phyloP scores from a whole-genome alignment of 64 coral and sea anemone genomes.

The Montipora efflorescens region DNA sequence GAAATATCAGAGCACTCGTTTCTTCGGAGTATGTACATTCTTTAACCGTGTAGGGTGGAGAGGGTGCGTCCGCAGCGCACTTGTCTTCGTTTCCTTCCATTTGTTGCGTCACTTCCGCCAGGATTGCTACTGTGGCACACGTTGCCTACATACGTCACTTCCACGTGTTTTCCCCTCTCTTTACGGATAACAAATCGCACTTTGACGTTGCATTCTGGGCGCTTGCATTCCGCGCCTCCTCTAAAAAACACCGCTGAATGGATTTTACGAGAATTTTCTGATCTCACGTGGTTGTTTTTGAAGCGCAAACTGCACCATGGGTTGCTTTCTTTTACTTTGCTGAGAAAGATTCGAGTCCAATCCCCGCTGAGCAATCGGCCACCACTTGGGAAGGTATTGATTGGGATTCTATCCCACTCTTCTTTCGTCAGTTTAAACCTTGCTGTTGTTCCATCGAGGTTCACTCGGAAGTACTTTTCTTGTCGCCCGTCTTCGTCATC shows the following conservation, averaged over 20 bases:
- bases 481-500: slow-evolving; percentile 23
- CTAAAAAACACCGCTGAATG: slow-evolving; percentile 55
- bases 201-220: slow-evolving; percentile 46
- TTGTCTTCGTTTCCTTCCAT: neutral
- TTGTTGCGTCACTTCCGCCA: neutral
- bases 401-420: slow-evolving; percentile 45
- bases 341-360: slow-evolving; percentile 44
- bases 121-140: slow-evolving; percentile 31
- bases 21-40: too few relatives aligned
- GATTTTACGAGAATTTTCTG: slow-evolving; percentile 47
- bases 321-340: slow-evolving; percentile 51
- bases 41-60: neutral
- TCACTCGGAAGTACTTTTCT: slow-evolving; percentile 39
- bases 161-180: slow-evolving; percentile 40
- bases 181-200: slow-evolving; percentile 37
- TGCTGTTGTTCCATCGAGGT: slow-evolving; percentile 34
- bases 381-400: slow-evolving; percentile 47
- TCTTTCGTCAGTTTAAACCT: slow-evolving; percentile 36
- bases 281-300: slow-evolving; percentile 55
- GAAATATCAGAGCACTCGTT: too few relatives aligned
- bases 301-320: slow-evolving; percentile 61
- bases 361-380: slow-evolving; percentile 38
- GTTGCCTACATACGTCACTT: slow-evolving; percentile 29
- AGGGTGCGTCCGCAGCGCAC: neutral
- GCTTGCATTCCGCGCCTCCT: slow-evolving; percentile 49